Evolutionary conservation across 2,113 vertebrate species (phyloP).

Genomic region (Psophia crepitans): DNA sequence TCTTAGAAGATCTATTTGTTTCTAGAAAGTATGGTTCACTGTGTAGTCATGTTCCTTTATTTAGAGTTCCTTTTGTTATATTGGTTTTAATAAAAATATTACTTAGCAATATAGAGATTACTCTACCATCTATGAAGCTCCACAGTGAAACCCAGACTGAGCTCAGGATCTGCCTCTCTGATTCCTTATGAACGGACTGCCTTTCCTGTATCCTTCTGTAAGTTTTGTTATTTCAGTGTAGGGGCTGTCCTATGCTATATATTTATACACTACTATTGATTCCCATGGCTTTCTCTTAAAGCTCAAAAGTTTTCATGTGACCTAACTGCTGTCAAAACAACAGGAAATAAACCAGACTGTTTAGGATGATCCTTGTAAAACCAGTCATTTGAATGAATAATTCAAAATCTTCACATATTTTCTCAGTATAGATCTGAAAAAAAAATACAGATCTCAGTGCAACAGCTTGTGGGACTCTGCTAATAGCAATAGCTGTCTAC

Average conservation of each 20-base stretch:
- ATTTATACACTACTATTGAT: not conserved
- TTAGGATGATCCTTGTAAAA: not conserved
- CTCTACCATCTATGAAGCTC: accelerated
- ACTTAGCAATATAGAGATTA: not conserved
- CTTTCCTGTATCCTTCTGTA: not conserved
- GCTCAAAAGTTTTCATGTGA: not conserved
- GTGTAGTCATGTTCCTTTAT: not conserved
- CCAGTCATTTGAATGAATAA: not conserved
- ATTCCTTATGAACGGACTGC: not conserved
- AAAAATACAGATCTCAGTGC: not conserved
- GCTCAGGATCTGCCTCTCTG: not conserved
- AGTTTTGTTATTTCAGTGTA: not conserved
- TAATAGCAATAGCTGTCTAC: not conserved
- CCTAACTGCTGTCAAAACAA: not conserved
- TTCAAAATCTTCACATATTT: not conserved
- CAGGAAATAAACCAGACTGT: not conserved
- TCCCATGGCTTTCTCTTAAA: not conserved
- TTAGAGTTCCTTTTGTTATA: not conserved
- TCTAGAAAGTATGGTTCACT: not conserved
- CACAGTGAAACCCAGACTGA: not conserved
- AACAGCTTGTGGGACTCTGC: not conserved
- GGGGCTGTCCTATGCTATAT: accelerated
- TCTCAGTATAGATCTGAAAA: not conserved
- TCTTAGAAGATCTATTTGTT: not conserved
- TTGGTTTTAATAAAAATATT: not conserved